Conservation (phyloP, 1,140 invertebrate genomes). For the Drosophila obscura region DNA sequence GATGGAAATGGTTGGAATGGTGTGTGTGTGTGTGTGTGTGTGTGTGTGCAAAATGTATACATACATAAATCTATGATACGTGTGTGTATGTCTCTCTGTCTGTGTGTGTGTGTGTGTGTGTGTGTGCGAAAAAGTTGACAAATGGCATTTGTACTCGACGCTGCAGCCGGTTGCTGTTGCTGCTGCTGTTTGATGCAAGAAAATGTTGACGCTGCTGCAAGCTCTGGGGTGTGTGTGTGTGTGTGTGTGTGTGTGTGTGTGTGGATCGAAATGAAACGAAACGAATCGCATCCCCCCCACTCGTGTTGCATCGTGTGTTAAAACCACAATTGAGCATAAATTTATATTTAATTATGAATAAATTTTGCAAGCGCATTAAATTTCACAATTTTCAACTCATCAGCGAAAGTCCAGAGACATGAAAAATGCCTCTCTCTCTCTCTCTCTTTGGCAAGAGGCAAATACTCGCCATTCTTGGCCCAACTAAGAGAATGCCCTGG, state of each 20-base stretch:
- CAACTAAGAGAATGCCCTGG: constrained; percentile 27
- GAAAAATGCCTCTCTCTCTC: constrained; percentile 2
- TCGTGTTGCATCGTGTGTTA: constrained; percentile 44
- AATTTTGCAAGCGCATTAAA: constrained; percentile 77
- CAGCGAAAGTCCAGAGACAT: constrained; percentile 24
- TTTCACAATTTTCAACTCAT: constrained; percentile 74
- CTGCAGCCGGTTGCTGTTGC: no score
- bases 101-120: background rate
- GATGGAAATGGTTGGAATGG: no score
- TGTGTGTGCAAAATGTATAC: constrained; percentile 17
- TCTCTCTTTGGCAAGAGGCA: no score
- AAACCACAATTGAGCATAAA: constrained; percentile 79
- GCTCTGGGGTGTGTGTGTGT: background rate
- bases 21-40: background rate
- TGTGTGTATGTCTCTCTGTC: background rate
- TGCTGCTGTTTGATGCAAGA: constrained; percentile 11
- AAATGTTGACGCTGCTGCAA: constrained; percentile 21
- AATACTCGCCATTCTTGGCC: background rate
- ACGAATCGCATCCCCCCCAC: no score
- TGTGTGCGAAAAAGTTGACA: constrained; percentile 41
- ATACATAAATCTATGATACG: constrained; percentile 30
- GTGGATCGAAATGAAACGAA: constrained; percentile 4
- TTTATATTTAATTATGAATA: constrained; percentile 83
- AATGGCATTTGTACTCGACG: constrained; percentile 32
- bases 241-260: constrained; percentile 9